Conservation (phyloP, 2,888 invertebrate species). For the Hylaea fasciaria region DNA sequence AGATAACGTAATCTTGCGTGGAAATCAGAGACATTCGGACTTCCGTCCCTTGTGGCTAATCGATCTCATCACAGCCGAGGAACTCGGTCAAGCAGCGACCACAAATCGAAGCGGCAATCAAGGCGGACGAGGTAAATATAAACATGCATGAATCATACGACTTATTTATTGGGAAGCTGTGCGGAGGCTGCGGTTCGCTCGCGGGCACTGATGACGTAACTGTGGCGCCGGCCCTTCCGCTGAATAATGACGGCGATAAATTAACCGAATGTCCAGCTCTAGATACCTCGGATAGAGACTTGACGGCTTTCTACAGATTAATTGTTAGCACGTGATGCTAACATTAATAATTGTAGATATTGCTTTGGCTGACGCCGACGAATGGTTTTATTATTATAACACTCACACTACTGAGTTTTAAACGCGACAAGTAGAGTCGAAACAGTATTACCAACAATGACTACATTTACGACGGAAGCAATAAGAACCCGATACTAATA, state of each 20-base stretch:
- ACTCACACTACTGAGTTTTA: not conserved
- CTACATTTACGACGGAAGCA: not conserved
- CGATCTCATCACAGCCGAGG: constrained; percentile 41
- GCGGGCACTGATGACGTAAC: constrained; percentile 55
- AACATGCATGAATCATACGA: constrained; percentile 51
- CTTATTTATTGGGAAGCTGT: constrained; percentile 25
- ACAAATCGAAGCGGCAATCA: constrained; percentile 59
- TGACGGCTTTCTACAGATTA: constrained; percentile 55
- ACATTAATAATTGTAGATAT: constrained; percentile 22
- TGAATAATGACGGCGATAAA: constrained; percentile 66
- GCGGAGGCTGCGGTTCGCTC: constrained; percentile 35
- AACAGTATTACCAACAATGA: not conserved
- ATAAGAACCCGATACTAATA: constrained; percentile 11
- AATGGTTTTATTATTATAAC: not conserved
- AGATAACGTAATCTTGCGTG: constrained; percentile 27
- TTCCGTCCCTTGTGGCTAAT: constrained; percentile 44
- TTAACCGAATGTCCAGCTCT: constrained; percentile 58
- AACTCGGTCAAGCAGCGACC: constrained; percentile 39
- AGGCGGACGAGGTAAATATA: constrained; percentile 57
- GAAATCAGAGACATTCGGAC: constrained; percentile 39
- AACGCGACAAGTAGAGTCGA: not conserved
- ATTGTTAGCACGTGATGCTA: constrained; percentile 43
- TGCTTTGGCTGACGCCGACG: constrained; percentile 17
- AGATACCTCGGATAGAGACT: constrained; percentile 40
- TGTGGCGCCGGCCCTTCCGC: constrained; percentile 43